Percentiles rank a stretch among this genome's conserved stretches.
phyloP scores from a whole-genome alignment of 1,140 invertebrate species.

The Panagrolaimus sp. region DNA sequence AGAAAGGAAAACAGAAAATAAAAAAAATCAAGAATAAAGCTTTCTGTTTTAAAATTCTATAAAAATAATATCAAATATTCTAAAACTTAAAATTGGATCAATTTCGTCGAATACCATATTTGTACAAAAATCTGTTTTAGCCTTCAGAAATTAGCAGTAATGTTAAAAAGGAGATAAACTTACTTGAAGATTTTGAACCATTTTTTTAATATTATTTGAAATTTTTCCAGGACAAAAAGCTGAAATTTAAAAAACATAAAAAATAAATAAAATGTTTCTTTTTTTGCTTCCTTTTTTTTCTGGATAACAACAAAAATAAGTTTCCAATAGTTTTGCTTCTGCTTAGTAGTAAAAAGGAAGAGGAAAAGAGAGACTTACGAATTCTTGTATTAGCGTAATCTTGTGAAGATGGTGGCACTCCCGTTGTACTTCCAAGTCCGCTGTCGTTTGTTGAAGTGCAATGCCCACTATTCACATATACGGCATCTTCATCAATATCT shows the following conservation, averaged over 20 bases:
- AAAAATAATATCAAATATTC: too few species aligned
- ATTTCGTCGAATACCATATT: too few species aligned
- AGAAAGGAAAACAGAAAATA: too few species aligned
- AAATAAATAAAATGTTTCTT: neutral
- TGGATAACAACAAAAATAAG: too few species aligned
- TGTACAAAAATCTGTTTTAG: too few species aligned
- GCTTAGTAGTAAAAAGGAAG: neutral
- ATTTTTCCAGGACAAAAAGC: constrained; percentile 62
- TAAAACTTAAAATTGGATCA: too few species aligned
- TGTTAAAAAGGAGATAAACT: constrained; percentile 6
- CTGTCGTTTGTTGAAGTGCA: constrained; percentile 27
- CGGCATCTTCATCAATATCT: constrained; percentile 17
- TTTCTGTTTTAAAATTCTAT: too few species aligned
- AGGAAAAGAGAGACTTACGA: constrained; percentile 32
- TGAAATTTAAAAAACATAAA: too few species aligned
- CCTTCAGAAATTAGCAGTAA: too few species aligned
- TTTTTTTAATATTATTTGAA: constrained; percentile 95
- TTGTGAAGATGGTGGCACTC: constrained; percentile 12
- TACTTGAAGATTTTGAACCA: constrained; percentile 87
- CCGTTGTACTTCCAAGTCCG: constrained; percentile 30
- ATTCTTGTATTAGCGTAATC: constrained; percentile 53
- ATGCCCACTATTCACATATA: constrained; percentile 25
- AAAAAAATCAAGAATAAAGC: too few species aligned
- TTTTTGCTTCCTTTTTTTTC: too few species aligned
- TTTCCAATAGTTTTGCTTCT: too few species aligned